Base-by-base conservation (phyloP, 2,888 invertebrate species). In the Spisula subtruncata region DNA sequence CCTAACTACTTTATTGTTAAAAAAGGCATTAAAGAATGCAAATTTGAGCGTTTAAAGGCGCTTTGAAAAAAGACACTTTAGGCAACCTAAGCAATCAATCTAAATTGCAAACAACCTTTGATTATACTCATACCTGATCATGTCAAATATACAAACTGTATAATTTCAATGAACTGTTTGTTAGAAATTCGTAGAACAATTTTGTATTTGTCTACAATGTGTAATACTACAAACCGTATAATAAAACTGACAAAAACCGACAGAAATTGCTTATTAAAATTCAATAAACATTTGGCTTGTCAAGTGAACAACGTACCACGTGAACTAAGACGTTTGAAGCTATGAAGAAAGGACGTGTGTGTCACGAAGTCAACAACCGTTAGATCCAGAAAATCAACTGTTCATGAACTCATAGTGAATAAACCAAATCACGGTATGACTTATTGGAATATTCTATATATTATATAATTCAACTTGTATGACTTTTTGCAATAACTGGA, bases 271-370 rank as follows among this genome's bases (percentile, higher is more conserved):
- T 66, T 25, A 66, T 66, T 66, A 66, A 75, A 75, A 75, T 75
- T 75, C 75, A 75, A 75, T 75, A 35, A 75, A 75, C 75, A 35
- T 32, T 75, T 75, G 60, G 25, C 60, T 79, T 79, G 46, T 79
- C 79, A 79, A n/a, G 32, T 20, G 6, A 20, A 35, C 35, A 18
- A 29, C 35, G 12, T 16, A 79, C 35, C 8, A 41, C 41, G 41
- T 41, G 41, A 41, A 41, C 41, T 41, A 8, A 41, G 8, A 41
- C 41, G 41, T 41, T 41, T 79, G 35, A 20, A 12, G 35, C n/a
- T 29, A 79, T 0, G 25, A 51, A 16, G 16, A 51, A 51, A 51
- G 51, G 16, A 51, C 51, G 51, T 16, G 10, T 4, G 4, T 16
- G 51, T 51, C 51, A 51, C 51, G 51, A 16, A 16, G 51, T 51